These are phyloP conservation scores for Drosophila persimilis DNA, from an alignment of 1,140 invertebrate species.

Conservation along the genomic window DNA sequence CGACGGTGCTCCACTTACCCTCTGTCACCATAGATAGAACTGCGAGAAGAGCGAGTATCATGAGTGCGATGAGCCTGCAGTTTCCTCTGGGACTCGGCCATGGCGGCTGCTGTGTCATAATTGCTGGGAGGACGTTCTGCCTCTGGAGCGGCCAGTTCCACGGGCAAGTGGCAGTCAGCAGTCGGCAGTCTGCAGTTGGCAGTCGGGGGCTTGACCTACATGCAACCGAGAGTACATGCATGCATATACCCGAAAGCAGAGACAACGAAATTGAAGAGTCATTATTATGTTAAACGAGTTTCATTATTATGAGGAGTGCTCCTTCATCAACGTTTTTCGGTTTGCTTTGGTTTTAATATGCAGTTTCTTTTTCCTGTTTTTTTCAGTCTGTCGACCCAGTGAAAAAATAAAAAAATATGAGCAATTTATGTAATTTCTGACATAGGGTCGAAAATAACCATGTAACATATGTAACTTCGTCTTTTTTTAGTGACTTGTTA, in stretches of 20 bases:
- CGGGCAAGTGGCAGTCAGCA: neutral
- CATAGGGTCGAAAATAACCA: slow-evolving; percentile 3
- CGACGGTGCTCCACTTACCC: slow-evolving; percentile 41
- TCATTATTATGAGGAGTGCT: slow-evolving; percentile 27
- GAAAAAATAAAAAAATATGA: neutral
- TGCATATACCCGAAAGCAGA: slow-evolving; percentile 35
- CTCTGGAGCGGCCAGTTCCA: slow-evolving; percentile 10
- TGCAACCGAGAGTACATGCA: slow-evolving; percentile 21
- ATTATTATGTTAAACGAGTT: slow-evolving; percentile 72
- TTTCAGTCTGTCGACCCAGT: neutral
- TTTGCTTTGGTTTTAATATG: slow-evolving; percentile 22
- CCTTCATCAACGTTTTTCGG: slow-evolving; percentile 20
- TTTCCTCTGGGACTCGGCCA: slow-evolving; percentile 46
- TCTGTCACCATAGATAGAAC: slow-evolving; percentile 34
- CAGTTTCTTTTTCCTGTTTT: slow-evolving; percentile 34
- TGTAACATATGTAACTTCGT: slow-evolving; percentile 6
- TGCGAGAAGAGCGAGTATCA: slow-evolving; percentile 31
- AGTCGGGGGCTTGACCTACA: slow-evolving; percentile 65
- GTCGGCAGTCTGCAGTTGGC: neutral
- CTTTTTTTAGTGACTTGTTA: too few relatives aligned
- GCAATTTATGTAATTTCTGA: slow-evolving; percentile 28
- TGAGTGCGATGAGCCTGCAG: slow-evolving; percentile 61
- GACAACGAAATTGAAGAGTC: slow-evolving; percentile 39
- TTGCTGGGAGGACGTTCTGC: slow-evolving; percentile 4
- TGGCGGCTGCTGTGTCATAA: slow-evolving; percentile 49